Evolutionary conservation across 2,113 vertebrate species (phyloP), one percentile per base, ranked within the genome.

Genomic region (Cephalopholis sonnerati): DNA sequence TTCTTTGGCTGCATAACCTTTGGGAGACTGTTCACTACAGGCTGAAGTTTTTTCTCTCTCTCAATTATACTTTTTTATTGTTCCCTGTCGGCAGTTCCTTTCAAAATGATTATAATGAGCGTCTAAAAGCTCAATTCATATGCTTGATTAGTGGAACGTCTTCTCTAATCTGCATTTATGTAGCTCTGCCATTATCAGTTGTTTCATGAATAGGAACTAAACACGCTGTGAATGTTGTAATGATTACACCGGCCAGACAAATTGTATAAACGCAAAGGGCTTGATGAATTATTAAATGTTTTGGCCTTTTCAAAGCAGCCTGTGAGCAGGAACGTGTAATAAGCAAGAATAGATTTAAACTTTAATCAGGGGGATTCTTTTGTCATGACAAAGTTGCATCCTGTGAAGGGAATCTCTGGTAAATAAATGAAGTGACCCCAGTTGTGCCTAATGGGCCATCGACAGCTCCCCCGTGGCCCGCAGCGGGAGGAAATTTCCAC

Each of bases 401-500:
- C n/a, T 29, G 20, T 3, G 46, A 65, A 63, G 0, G 41, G 6
- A 75, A 13, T 55, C 22, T 0, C 10, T 58, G 64, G n/a, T 22
- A 73, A 81, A 83, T 63, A 41, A 81, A 68, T 41, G 15, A 13
- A 25, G 15, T 53, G 25, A 68, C 13, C 53, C 29, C 65, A 3
- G 3, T 3, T 58, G 4, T 50, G 39, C 17, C 11, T 36, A 68
- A 75, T 25, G 46, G 55, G 13, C 51, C 24, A 16, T 55, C 7
- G 24, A 32, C 48, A 55, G 77, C 70, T 69, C 61, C 82, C 73
- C 50, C 24, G 32, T n/a, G 61, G 51, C 84, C 58, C 25, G 29
- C 57, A 73, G 63, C 7, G 16, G 78, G 77, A 77, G 84, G 61
- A 90, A 90, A 79, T 90, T 92, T 91, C 89, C 93, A 91, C 91